Evolutionary conservation across 2,888 invertebrate genomes (phyloP).

Genomic region (Lasioglossum malachurum): DNA sequence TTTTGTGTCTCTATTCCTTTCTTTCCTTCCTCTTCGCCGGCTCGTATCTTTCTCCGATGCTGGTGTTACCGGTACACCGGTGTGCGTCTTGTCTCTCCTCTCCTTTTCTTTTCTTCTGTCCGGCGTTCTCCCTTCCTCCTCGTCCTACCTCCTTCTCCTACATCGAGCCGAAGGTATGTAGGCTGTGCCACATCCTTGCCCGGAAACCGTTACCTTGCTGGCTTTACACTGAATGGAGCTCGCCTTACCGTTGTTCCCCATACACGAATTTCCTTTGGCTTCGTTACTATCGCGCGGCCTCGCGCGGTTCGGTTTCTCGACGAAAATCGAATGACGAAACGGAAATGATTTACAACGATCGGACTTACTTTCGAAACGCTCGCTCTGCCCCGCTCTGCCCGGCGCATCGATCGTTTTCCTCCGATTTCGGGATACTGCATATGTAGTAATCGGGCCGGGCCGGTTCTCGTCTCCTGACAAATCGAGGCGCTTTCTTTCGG

Average conservation of each 20-base stretch:
- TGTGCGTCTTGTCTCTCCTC: slow-evolving; percentile 17
- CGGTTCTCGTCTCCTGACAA: neutral
- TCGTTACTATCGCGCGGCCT: slow-evolving; percentile 55
- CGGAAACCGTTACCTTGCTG: slow-evolving; percentile 83
- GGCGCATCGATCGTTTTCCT: neutral
- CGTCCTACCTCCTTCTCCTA: slow-evolving; percentile 66
- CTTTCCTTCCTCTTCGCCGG: slow-evolving; percentile 30
- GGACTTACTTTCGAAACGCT: neutral
- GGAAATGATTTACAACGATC: neutral
- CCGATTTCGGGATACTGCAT: neutral
- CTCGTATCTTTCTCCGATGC: slow-evolving; percentile 37
- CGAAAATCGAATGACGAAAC: neutral
- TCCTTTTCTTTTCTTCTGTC: slow-evolving; percentile 56
- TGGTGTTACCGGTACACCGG: slow-evolving; percentile 24
- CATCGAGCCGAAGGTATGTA: slow-evolving; percentile 82
- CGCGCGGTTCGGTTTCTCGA: slow-evolving; percentile 12
- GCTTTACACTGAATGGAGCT: slow-evolving; percentile 82
- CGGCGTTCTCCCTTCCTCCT: slow-evolving; percentile 53
- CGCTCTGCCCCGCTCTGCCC: neutral
- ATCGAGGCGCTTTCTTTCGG: neutral
- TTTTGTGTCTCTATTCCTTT: slow-evolving; percentile 55
- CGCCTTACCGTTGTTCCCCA: slow-evolving; percentile 81
- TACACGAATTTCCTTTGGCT: slow-evolving; percentile 80
- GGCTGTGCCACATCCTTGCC: slow-evolving; percentile 84
- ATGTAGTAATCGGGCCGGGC: neutral